Conservation (phyloP, 2,888 invertebrate genomes). For the Campoplex capitator region DNA sequence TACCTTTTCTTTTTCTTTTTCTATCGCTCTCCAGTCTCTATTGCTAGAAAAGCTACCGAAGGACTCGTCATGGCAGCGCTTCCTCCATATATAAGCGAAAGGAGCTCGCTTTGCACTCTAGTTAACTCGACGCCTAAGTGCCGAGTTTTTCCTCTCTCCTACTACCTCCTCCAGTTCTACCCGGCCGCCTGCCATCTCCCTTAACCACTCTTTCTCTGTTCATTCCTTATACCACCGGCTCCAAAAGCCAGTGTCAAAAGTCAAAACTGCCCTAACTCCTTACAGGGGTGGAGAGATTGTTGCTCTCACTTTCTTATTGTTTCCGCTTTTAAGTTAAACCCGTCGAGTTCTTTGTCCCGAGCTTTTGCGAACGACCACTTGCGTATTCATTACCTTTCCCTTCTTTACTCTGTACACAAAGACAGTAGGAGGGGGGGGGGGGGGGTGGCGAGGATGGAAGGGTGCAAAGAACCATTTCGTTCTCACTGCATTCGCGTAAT, state of each 20-base stretch:
- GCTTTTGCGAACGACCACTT: slow-evolving; percentile 37
- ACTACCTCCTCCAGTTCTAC: slow-evolving; percentile 16
- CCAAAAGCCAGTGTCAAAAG: slow-evolving; percentile 44
- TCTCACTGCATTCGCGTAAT: slow-evolving; percentile 29
- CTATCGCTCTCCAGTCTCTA: slow-evolving; percentile 17
- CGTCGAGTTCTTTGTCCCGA: slow-evolving; percentile 50
- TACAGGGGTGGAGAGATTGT: background rate
- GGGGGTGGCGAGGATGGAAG: background rate
- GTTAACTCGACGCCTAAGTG: slow-evolving; percentile 72
- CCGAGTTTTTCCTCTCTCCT: slow-evolving; percentile 68
- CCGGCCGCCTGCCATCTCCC: slow-evolving; percentile 25
- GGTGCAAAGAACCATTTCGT: background rate
- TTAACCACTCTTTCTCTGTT: background rate
- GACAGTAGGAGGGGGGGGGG: slow-evolving; percentile 8
- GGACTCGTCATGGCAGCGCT: slow-evolving; percentile 65
- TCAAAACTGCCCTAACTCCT: slow-evolving; percentile 47
- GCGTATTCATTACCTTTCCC: slow-evolving; percentile 54
- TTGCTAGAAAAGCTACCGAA: slow-evolving; percentile 24
- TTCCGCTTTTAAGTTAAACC: slow-evolving; percentile 59
- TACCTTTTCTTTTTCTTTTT: slow-evolving; percentile 47
- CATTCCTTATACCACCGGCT: slow-evolving; percentile 9
- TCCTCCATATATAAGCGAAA: slow-evolving; percentile 73
- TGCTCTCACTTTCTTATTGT: slow-evolving; percentile 57
- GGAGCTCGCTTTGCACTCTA: slow-evolving; percentile 67
- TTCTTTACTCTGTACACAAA: slow-evolving; percentile 39